These are phyloP conservation scores for Ormyrus pomaceus DNA, from an alignment of 2,888 invertebrate genomes.

Conservation along the genomic window DNA sequence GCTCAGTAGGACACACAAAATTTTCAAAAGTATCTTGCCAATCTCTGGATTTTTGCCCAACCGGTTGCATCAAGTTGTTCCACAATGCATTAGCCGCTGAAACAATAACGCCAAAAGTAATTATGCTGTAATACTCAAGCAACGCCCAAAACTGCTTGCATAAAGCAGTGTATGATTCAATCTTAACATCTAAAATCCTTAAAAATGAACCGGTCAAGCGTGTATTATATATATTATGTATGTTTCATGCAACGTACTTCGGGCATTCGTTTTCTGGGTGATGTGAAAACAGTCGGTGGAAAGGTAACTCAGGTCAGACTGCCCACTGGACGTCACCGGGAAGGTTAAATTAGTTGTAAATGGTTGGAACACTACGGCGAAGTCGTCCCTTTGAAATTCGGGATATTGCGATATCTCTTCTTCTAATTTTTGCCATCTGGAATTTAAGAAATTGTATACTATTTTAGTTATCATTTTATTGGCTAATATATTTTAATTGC, in stretches of 20 bases:
- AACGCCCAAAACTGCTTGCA: neutral
- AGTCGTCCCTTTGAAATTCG: slow-evolving; percentile 78
- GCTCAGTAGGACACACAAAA: slow-evolving; percentile 76
- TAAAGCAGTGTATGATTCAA: neutral
- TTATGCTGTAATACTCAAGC: neutral
- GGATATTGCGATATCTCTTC: slow-evolving; percentile 75
- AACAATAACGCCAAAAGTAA: slow-evolving; percentile 57
- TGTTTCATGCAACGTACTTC: slow-evolving; percentile 72
- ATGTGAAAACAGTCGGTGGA: slow-evolving; percentile 82
- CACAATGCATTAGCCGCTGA: slow-evolving; percentile 79
- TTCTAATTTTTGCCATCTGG: slow-evolving; percentile 78
- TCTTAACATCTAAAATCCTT: neutral
- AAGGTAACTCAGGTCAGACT: slow-evolving; percentile 77
- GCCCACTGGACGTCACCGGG: slow-evolving; percentile 73
- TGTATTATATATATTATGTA: neutral
- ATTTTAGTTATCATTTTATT: no score
- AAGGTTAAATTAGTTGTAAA: slow-evolving; percentile 75
- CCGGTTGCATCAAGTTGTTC: slow-evolving; percentile 80
- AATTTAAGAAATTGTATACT: neutral
- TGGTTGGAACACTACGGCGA: slow-evolving; percentile 79
- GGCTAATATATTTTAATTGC: no score
- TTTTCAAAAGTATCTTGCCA: slow-evolving; percentile 71
- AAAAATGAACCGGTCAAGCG: neutral
- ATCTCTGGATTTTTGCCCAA: slow-evolving; percentile 75
- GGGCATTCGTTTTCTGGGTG: slow-evolving; percentile 79